Conservation (phyloP, 2,113 vertebrate genomes). For the Cranoglanis bouderius region DNA sequence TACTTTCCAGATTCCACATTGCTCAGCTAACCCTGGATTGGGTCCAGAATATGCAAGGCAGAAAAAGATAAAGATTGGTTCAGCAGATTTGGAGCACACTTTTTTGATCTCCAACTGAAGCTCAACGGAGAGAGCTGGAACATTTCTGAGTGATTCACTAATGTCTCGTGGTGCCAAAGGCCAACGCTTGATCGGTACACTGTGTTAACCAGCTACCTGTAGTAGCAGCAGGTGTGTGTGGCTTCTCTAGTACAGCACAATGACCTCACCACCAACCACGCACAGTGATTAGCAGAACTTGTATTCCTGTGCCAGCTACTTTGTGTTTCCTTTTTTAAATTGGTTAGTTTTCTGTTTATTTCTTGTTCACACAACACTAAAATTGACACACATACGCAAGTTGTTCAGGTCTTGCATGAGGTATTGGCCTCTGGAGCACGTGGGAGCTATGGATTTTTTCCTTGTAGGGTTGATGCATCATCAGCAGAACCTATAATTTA, state of each 20-base stretch:
- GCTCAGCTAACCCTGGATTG: constrained; percentile 62
- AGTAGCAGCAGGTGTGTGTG: constrained; percentile 64
- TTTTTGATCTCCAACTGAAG: not conserved
- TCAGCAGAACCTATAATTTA: not conserved
- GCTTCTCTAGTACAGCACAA: constrained; percentile 73
- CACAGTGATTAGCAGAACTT: constrained; percentile 43
- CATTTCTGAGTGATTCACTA: constrained; percentile 45
- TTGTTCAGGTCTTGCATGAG: not conserved
- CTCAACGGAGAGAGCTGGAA: constrained; percentile 5
- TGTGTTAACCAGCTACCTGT: constrained; percentile 63
- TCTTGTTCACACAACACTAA: constrained; percentile 29
- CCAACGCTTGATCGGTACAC: constrained; percentile 54
- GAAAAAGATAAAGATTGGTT: constrained; percentile 43
- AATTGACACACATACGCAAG: not conserved
- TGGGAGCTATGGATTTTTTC: not conserved
- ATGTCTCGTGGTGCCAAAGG: constrained; percentile 49
- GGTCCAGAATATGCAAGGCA: constrained; percentile 48
- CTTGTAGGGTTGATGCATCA: not conserved
- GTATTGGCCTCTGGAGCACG: not conserved
- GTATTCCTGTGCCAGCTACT: constrained; percentile 56
- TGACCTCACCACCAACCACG: constrained; percentile 55
- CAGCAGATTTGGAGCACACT: constrained; percentile 39
- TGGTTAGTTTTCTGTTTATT: constrained; percentile 9
- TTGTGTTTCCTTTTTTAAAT: constrained; percentile 43
- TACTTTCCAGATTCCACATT: constrained; percentile 66